A percentile compares a stretch with the other conserved stretches of the same genome.
phyloP scores from a whole-genome alignment of 2,113 vertebrate species.

The Scomber colias region DNA sequence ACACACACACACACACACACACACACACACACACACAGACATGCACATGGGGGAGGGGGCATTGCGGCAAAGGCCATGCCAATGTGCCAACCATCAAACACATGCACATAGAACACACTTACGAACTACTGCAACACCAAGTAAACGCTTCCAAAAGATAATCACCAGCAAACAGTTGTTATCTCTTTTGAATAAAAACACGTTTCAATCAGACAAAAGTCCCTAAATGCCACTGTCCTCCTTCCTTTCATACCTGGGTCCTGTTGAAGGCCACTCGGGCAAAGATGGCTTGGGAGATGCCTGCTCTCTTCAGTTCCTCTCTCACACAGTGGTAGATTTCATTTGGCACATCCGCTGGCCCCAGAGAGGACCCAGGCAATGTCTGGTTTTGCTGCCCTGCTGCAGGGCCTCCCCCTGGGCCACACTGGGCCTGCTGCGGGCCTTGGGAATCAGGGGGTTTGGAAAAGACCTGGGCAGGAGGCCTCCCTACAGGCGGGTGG shows the following conservation, averaged over 20 bases:
- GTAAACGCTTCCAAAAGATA: slow-evolving; percentile 18
- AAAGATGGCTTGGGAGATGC: slow-evolving; percentile 99
- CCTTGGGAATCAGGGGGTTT: slow-evolving; percentile 92
- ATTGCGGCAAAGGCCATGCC: slow-evolving; percentile 78
- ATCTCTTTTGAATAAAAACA: slow-evolving; percentile 15
- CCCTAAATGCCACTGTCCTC: neutral
- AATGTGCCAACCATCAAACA: slow-evolving; percentile 70
- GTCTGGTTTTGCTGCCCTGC: slow-evolving; percentile 58
- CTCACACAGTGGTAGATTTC: slow-evolving; percentile 99
- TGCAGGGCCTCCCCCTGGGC: slow-evolving; percentile 46
- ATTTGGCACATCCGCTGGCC: slow-evolving; percentile 88
- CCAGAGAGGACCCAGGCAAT: slow-evolving; percentile 35
- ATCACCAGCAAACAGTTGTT: slow-evolving; percentile 34
- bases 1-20: slow-evolving; percentile 48
- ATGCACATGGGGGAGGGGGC: slow-evolving; percentile 54
- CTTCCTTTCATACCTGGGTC: slow-evolving; percentile 91
- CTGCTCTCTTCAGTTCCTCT: slow-evolving; percentile 98
- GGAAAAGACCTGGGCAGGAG: slow-evolving; percentile 90
- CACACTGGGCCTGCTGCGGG: slow-evolving; percentile 83
- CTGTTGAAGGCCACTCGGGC: slow-evolving; percentile 99
- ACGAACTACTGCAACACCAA: slow-evolving; percentile 10
- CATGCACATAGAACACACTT: slow-evolving; percentile 26
- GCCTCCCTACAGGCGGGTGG: slow-evolving; percentile 90
- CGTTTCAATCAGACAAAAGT: neutral
- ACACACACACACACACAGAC: slow-evolving; percentile 40